Evolutionary conservation across 2,113 vertebrate genomes (phyloP), one percentile per base, ranked within the genome.

Genomic region (Carollia perspicillata): DNA sequence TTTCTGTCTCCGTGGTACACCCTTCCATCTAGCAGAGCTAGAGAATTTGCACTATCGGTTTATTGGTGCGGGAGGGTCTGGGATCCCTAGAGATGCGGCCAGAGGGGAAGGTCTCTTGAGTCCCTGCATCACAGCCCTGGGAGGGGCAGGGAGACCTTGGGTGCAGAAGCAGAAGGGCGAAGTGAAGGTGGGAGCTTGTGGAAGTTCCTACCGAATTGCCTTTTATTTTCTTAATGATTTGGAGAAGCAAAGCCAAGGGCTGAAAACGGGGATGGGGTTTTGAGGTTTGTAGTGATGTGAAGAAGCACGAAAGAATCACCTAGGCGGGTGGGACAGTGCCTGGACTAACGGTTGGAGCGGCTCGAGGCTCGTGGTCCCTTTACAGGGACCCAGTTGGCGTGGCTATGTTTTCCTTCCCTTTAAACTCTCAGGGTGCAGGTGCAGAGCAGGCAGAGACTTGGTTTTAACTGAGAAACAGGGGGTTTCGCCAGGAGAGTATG

Each of bases 1-100:
- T 85, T 91, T 93, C 78, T 75, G 66, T 90, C 77, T 94, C 28
- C 26, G 4, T 42, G 53, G 42, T 47, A 63, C 89, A 63, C 89
- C 86, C 72, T 60, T 28, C 66, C n/a, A 22, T 81, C 30, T 28
- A 81, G 92, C 14, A 40, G 81, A 80, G 33, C 37, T 75, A 37
- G 71, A 84, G 66, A 75, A 94, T 58, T 94, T 22, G 37, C 37
- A 28, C 10, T n/a, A 14, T 42, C 55, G 58, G 74, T 26, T 94
- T 44, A 11, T 3, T 3, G 60, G 4, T 47, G 4, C 8, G 0
- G 0, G 55, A 71, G 66, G 6, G n/a, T 30, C 83, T 89, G 72
- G 71, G 55, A 58, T 71, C 63, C 30, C 37, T 66, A 66, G 6
- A 11, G 6, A 11, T 23, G 16, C 28, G 22, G 35, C 22, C 40